A percentile compares a stretch with the other conserved stretches of the same genome.
Conservation (phyloP, 2,797 vertebrate species). For the Phoxinus dragarum region DNA sequence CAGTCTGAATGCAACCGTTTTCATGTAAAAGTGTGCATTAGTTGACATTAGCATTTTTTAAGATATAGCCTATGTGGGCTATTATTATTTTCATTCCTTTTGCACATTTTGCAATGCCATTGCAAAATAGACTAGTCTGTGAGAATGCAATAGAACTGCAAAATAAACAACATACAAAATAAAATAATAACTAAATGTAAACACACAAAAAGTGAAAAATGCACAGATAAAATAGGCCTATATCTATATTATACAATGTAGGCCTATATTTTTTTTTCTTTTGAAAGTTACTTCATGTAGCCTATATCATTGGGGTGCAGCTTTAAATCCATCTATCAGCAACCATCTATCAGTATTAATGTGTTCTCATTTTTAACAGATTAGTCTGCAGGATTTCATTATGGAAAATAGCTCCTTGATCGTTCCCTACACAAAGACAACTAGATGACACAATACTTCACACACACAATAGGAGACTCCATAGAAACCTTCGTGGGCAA, state of each 20-base stretch:
- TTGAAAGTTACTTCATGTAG: not conserved
- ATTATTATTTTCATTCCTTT: not conserved
- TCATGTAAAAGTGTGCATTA: not conserved
- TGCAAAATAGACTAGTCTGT: not conserved
- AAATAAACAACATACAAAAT: not conserved
- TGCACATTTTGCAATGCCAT: not conserved
- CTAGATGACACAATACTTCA: not conserved
- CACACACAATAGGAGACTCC: conserved; percentile 27
- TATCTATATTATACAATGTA: not conserved
- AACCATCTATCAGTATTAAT: not conserved
- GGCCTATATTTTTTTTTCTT: not conserved
- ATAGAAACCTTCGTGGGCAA: conserved; percentile 39
- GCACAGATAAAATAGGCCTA: not conserved
- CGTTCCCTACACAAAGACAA: conserved; percentile 18
- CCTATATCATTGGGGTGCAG: not conserved
- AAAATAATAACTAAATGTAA: not conserved
- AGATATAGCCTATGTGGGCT: not conserved
- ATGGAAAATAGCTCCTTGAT: not conserved
- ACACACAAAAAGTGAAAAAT: not conserved
- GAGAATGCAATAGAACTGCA: not conserved
- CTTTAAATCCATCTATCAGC: not conserved
- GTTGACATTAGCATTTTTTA: not conserved
- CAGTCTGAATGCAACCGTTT: not conserved
- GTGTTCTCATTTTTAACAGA: not conserved
- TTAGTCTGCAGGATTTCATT: conserved; percentile 3